phyloP scores from a whole-genome alignment of 1,140 invertebrate genomes.

The Neodiprion fabricii region DNA sequence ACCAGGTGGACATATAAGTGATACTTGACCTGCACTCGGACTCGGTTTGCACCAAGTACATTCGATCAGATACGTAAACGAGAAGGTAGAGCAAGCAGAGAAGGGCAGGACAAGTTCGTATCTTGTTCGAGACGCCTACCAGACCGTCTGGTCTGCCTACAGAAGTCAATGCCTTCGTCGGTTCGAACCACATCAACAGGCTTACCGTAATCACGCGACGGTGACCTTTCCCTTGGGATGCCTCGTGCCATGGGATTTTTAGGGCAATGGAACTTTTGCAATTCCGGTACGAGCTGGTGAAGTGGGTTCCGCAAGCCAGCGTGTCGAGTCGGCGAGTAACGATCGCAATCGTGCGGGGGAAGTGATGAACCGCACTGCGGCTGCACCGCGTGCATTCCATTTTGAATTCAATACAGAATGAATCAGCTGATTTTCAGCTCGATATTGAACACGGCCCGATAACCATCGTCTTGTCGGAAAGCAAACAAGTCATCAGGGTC shows the following conservation, averaged over 20 bases:
- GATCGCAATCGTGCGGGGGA: background rate
- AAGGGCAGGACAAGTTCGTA: background rate
- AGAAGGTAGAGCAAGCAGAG: background rate
- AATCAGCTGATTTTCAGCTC: conserved; percentile 2
- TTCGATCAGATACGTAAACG: too few species aligned
- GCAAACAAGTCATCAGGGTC: conserved; percentile 3
- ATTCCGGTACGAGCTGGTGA: too few species aligned
- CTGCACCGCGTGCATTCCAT: conserved; percentile 4
- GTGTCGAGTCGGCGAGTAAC: too few species aligned
- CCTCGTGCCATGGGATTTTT: too few species aligned
- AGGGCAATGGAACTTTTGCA: too few species aligned
- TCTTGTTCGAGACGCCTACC: conserved; percentile 1
- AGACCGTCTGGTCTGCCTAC: conserved; percentile 14
- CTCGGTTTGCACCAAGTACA: too few species aligned
- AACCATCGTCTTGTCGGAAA: conserved; percentile 2
- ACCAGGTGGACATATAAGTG: too few species aligned
- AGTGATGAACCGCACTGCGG: background rate
- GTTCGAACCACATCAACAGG: background rate
- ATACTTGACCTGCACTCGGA: too few species aligned
- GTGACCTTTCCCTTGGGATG: too few species aligned
- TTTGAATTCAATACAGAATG: conserved; percentile 1
- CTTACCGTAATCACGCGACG: too few species aligned
- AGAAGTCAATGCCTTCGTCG: conserved; percentile 8
- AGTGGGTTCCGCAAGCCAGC: too few species aligned
- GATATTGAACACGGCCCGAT: background rate